Base-by-base conservation (phyloP, 1,140 invertebrate genomes). In the Trichomalopsis sarcophagae region DNA sequence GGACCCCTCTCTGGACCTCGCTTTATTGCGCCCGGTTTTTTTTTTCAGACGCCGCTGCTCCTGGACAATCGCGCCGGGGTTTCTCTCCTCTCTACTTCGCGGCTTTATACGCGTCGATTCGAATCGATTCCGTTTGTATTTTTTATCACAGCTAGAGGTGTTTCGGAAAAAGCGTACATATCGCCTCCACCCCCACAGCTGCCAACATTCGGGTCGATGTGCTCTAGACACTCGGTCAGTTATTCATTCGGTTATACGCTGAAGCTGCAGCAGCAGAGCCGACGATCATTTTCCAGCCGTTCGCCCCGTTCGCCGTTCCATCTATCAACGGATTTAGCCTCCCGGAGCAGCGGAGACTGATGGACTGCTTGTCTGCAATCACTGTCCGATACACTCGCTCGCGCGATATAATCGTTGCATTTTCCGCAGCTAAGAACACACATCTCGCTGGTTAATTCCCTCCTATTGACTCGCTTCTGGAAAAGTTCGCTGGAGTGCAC, bases 311-410 rank as follows among this genome's bases (percentile, higher is more conserved):
- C 13, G 23, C 17, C 47, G 17, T 81, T 81, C 23, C 23, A 50
- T 81, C 40, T 9, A 71, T 81, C 79, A 81, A 47, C 17, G 40
- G 79, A 68, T 80, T 81, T 81, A 50, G 66, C 40, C 27, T 27
- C 47, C 17, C 55, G 17, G 47, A 50, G 47, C 14, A 50, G 47
- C 47, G 10, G 55, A 62, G 47, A 71, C 68, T 21, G 79, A 50
- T 71, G 36, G 23, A 27, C 23, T 33, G 68, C 66, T 80, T 69
- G 62, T 7, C 77, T 33, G 68, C 68, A 68, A 81, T 69, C 78
- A 47, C 21, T 81, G 66, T 81, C 68, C 23, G 33, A 14, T 44
- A 30, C 50, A 78, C 21, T n/a, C 44, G 75, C n/a, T n/a, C 36
- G 14, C 3, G 17, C 2, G 6, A n/a, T 55, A 55, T n/a, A 62